A percentile compares a stretch with the other conserved stretches of the same genome.
phyloP scores from a whole-genome alignment of 2,113 vertebrate genomes.

The Plotosus lineatus region DNA sequence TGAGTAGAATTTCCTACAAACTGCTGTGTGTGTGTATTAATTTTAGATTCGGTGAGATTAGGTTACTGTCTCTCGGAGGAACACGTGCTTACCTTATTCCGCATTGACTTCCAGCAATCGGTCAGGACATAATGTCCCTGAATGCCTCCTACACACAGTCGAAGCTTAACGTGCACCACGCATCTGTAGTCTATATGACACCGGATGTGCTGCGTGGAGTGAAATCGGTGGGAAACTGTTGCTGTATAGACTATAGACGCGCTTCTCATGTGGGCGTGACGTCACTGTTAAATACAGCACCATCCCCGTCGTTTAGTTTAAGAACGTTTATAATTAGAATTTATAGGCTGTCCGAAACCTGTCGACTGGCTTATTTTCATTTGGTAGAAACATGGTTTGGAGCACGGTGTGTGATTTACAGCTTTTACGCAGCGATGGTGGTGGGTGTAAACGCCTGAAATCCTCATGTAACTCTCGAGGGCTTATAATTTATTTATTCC shows the following conservation, averaged over 20 bases:
- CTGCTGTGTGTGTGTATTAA: background rate
- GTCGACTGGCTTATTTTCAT: background rate
- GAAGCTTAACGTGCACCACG: too few species aligned
- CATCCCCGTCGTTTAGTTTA: background rate
- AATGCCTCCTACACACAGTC: slow-evolving; percentile 4
- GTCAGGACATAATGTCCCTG: background rate
- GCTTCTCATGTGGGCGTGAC: slow-evolving; percentile 52
- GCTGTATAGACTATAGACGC: slow-evolving; percentile 29
- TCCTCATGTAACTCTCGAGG: slow-evolving; percentile 25
- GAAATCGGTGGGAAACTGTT: slow-evolving; percentile 52
- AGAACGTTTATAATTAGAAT: background rate
- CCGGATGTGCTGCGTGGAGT: background rate
- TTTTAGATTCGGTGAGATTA: background rate
- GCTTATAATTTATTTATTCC: background rate
- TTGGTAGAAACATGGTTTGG: background rate
- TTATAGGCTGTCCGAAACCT: background rate
- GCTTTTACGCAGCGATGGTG: slow-evolving; percentile 9
- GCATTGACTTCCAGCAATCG: slow-evolving; percentile 23
- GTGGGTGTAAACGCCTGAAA: background rate
- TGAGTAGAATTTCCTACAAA: background rate
- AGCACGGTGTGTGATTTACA: background rate
- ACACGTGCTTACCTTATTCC: background rate
- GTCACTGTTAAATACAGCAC: background rate
- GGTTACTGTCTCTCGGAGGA: background rate
- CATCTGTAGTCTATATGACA: background rate